A percentile compares a stretch with the other conserved stretches of the same genome.
Evolutionary conservation across 2,113 vertebrate species (phyloP).

Genomic region (Morone saxatilis): DNA sequence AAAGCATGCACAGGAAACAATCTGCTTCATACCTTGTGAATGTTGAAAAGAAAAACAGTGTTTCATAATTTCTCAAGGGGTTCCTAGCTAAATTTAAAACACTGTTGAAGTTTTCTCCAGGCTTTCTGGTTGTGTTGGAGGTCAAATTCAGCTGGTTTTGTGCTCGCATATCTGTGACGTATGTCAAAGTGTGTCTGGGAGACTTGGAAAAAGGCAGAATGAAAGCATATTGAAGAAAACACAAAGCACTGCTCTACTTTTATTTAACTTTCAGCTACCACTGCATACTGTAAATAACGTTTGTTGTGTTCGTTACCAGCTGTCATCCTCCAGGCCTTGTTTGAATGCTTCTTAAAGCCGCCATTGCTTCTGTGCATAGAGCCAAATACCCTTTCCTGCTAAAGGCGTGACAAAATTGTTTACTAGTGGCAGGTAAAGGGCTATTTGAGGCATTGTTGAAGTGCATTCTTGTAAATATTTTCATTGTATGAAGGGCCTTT

Average conservation of each 20-base stretch:
- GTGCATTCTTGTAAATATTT: neutral
- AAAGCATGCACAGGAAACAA: constrained; percentile 16
- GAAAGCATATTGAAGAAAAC: neutral
- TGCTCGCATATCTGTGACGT: neutral
- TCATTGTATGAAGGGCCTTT: neutral
- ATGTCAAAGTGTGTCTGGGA: neutral
- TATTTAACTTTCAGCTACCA: neutral
- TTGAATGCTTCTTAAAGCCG: neutral
- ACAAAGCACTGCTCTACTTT: neutral
- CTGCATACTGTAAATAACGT: neutral
- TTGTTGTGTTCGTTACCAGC: neutral
- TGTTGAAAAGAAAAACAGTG: neutral
- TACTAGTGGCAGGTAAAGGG: neutral
- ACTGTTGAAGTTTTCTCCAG: neutral
- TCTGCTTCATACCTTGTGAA: neutral
- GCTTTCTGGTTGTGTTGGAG: constrained; percentile 12
- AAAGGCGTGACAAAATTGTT: neutral
- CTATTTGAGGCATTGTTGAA: neutral
- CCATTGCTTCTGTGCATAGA: neutral
- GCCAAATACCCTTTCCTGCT: neutral
- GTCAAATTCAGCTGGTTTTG: constrained; percentile 16
- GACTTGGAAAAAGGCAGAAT: constrained; percentile 2
- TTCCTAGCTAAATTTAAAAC: neutral
- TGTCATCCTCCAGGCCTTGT: neutral
- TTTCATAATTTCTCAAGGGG: constrained; percentile 21